phyloP scores from a whole-genome alignment of 2,888 invertebrate genomes.

The Sicus ferrugineus region DNA sequence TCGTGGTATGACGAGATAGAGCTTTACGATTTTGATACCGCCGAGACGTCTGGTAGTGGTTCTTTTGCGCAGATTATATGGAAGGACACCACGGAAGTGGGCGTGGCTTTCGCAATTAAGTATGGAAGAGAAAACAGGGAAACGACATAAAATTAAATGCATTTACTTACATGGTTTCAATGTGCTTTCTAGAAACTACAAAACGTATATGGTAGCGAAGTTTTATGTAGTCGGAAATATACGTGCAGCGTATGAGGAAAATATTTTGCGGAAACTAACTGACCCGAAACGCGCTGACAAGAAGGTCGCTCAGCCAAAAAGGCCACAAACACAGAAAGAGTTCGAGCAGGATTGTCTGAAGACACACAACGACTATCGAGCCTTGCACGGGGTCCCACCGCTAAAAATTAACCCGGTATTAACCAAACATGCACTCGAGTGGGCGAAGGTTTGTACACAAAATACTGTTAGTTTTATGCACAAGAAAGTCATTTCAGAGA shows the following conservation, averaged over 20 bases:
- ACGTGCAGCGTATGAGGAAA: slow-evolving; percentile 36
- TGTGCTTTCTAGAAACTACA: not conserved
- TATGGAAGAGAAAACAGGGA: slow-evolving; percentile 35
- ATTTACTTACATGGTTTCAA: not conserved
- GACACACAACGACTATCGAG: slow-evolving; percentile 75
- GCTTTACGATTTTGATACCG: slow-evolving; percentile 71
- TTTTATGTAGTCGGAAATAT: slow-evolving; percentile 45
- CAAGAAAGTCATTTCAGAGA: too few relatives aligned
- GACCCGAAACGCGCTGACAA: too few relatives aligned
- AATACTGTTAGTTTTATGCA: too few relatives aligned
- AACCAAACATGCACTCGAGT: slow-evolving; percentile 74
- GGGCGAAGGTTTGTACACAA: slow-evolving; percentile 69
- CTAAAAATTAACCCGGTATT: slow-evolving; percentile 72
- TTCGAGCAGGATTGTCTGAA: slow-evolving; percentile 33
- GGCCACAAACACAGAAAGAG: too few relatives aligned
- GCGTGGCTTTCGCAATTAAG: slow-evolving; percentile 75
- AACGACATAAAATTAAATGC: not conserved
- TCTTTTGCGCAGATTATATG: slow-evolving; percentile 88
- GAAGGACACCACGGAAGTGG: slow-evolving; percentile 77
- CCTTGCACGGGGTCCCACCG: slow-evolving; percentile 74
- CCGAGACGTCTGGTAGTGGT: slow-evolving; percentile 71
- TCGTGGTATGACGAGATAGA: slow-evolving; percentile 83
- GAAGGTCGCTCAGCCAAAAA: too few relatives aligned
- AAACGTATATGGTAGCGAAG: slow-evolving; percentile 40
- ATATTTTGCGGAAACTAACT: slow-evolving; percentile 32